Evolutionary conservation across 2,888 invertebrate species (phyloP).

Genomic region (Lasiommata megera): DNA sequence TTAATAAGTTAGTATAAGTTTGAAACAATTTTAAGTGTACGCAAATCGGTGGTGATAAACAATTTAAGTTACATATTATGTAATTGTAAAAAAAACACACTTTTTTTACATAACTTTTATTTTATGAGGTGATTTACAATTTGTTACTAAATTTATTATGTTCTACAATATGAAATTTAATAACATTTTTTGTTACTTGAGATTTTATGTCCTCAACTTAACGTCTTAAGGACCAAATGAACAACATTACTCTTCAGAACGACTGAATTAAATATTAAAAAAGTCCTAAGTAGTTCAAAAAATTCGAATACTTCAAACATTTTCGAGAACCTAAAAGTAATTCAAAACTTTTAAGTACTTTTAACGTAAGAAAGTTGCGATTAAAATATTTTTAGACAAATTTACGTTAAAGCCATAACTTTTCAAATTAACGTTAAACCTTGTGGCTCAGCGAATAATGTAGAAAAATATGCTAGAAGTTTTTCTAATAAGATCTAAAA

Average conservation of each 20-base stretch:
- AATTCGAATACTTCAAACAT: constrained; percentile 3
- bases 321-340: background rate
- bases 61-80: too few relatives aligned
- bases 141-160: too few relatives aligned
- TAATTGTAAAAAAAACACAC: too few relatives aligned
- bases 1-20: too few relatives aligned
- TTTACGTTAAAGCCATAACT: background rate
- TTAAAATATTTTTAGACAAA: constrained; percentile 1
- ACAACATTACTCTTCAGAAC: background rate
- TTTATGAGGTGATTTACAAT: too few relatives aligned
- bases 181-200: background rate
- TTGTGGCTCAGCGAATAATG: too few relatives aligned
- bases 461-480: too few relatives aligned
- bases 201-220: background rate
- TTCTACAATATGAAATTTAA: too few relatives aligned
- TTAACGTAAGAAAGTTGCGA: background rate
- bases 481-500: too few relatives aligned
- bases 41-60: too few relatives aligned
- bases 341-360: constrained; percentile 1
- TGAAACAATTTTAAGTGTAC: too few relatives aligned
- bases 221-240: background rate
- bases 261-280: constrained; percentile 1
- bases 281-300: background rate
- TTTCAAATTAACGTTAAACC: background rate
- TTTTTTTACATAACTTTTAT: too few relatives aligned